Base-by-base conservation (phyloP, 2,888 invertebrate species). In the Lepas anatifera region DNA sequence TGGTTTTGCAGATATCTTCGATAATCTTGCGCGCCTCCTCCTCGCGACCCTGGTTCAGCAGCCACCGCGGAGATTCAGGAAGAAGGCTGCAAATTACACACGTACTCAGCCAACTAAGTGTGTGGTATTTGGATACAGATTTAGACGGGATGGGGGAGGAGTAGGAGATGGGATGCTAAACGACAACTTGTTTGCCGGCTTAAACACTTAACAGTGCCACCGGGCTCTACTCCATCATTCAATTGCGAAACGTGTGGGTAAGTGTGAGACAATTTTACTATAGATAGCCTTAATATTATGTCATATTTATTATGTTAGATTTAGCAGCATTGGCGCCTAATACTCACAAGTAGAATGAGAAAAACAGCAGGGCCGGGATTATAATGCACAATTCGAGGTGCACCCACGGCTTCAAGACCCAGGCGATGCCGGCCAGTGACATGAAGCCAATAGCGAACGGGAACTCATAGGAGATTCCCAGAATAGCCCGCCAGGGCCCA, bases 371-470 rank as follows among this genome's bases (percentile, higher is more conserved):
- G 29, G 88, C 87, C 0, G 89, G 89, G 64, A 88, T 76, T 0
- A 89, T 87, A 41, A 89, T 79, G 3, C 86, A 87, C 43, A 89
- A 83, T 78, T 89, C 88, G 69, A 89, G 80, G 75, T 81, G 81
- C 75, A 87, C 82, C 89, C 89, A 89, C 74, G 88, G 84, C 67
- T 82, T 82, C 43, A 89, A 84, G 72, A 83, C 84, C 78, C 87
- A 87, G 1, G 87, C 89, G 76, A 88, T 85, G 0, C 80, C 83
- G 0, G 87, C 87, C 3, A 86, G 86, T 73, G 88, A 79, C 79
- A 89, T 85, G 76, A 86, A 88, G 18, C 89, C 89, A 37, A 85
- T 75, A 0, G 88, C 87, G 79, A 89, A 89, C 79, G 89, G 89
- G 81, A 87, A 85, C 81, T 89, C 88, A 73, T 86, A 85, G 13